Conservation (phyloP, 1,140 invertebrate species). For the Bathynomus jamesi region DNA sequence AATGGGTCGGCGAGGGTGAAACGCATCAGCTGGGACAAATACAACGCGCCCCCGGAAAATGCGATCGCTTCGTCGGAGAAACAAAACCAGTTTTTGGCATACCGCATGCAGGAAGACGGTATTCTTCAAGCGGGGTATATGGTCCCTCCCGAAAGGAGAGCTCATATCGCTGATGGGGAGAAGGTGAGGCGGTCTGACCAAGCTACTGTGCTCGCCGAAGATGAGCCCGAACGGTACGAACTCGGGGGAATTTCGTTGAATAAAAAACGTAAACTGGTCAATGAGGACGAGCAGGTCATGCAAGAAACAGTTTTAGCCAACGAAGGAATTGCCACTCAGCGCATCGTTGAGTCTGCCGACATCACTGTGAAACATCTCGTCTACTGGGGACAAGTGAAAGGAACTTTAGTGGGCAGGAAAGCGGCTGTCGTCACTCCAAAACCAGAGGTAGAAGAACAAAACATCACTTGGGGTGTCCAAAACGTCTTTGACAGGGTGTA, state of each 20-base stretch:
- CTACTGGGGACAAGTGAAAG: conserved; percentile 34
- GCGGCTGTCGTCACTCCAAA: conserved; percentile 25
- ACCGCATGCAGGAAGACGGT: conserved; percentile 16
- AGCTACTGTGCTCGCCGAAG: conserved; percentile 32
- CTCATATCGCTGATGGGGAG: conserved; percentile 19
- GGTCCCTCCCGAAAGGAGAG: conserved; percentile 20
- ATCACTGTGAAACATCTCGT: conserved; percentile 23
- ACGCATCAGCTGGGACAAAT: conserved; percentile 27
- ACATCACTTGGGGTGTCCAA: conserved; percentile 30
- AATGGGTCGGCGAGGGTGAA: conserved; percentile 30
- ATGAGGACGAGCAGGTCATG: conserved; percentile 18
- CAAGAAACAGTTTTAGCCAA: conserved; percentile 19
- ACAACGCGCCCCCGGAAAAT: conserved; percentile 30
- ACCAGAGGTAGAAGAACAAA: conserved; percentile 19
- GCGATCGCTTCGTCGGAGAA: conserved; percentile 17
- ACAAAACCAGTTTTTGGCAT: conserved; percentile 20
- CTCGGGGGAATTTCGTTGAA: conserved; percentile 27
- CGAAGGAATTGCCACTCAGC: conserved; percentile 27
- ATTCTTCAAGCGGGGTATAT: conserved; percentile 24
- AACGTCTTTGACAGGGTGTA: conserved; percentile 30
- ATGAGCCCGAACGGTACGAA: conserved; percentile 31
- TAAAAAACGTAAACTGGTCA: conserved; percentile 8
- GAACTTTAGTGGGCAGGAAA: conserved; percentile 22
- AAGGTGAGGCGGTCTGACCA: conserved; percentile 19
- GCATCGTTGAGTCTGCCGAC: conserved; percentile 24